These are phyloP conservation scores for Ferrisia virgata DNA, from an alignment of 2,888 invertebrate species.

Conservation along the genomic window DNA sequence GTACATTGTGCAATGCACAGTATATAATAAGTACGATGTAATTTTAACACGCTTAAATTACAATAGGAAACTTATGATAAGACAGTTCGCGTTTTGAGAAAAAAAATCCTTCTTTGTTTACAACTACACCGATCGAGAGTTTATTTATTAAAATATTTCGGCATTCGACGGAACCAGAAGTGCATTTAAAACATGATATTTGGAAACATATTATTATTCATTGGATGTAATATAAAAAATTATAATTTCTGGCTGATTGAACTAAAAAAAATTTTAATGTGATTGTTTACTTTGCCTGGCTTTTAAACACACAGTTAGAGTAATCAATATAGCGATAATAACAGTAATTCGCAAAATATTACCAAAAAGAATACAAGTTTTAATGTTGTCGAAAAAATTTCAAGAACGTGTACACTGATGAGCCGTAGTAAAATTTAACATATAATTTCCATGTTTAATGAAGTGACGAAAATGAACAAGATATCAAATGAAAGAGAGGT, in stretches of 20 bases:
- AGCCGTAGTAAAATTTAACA: not conserved
- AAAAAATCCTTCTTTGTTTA: constrained; percentile 1
- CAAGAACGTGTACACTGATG: not conserved
- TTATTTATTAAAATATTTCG: not conserved
- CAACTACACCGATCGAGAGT: not conserved
- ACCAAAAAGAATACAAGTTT: too few species aligned
- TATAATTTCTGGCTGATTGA: not conserved
- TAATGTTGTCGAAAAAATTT: not conserved
- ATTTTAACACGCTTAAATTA: constrained; percentile 7
- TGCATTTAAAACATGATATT: not conserved
- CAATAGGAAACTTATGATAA: constrained; percentile 5
- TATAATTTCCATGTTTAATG: not conserved
- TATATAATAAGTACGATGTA: not conserved
- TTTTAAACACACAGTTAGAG: too few species aligned
- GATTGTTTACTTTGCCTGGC: not conserved
- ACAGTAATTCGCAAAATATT: too few species aligned
- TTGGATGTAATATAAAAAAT: not conserved
- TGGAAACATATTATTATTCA: not conserved
- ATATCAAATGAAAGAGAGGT: not conserved
- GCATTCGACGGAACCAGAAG: not conserved
- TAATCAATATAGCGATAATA: too few species aligned
- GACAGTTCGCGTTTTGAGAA: constrained; percentile 3
- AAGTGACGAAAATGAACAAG: not conserved
- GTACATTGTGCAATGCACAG: not conserved
- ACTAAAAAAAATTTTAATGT: not conserved